phyloP scores from a whole-genome alignment of 2,797 vertebrate genomes.

The Fistularia tabacaria region DNA sequence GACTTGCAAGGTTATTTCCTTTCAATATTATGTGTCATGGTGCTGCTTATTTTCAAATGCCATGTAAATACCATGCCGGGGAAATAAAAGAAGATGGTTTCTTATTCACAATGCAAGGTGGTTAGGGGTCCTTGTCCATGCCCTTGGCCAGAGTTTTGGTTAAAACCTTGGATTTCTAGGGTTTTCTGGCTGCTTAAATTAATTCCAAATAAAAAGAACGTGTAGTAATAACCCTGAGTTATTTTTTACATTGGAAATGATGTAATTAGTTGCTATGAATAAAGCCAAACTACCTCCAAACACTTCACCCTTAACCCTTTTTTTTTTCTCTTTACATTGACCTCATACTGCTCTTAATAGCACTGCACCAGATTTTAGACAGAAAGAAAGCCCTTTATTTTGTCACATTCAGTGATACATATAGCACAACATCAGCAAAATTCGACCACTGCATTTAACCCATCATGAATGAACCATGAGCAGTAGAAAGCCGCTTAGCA shows the following conservation, averaged over 20 bases:
- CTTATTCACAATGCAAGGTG: slow-evolving; percentile 51
- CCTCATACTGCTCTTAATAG: slow-evolving; percentile 8
- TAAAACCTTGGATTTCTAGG: slow-evolving; percentile 29
- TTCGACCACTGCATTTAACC: too few relatives aligned
- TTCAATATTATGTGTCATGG: slow-evolving; percentile 14
- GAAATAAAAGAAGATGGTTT: slow-evolving; percentile 23
- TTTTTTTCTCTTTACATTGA: slow-evolving; percentile 17
- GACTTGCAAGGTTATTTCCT: slow-evolving; percentile 17
- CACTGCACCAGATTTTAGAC: too few relatives aligned
- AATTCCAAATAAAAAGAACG: slow-evolving; percentile 36
- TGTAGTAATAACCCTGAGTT: slow-evolving; percentile 20
- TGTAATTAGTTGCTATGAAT: slow-evolving; percentile 15
- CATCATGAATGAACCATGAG: too few relatives aligned
- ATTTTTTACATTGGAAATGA: slow-evolving; percentile 31
- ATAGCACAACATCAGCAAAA: too few relatives aligned
- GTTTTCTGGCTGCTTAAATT: slow-evolving; percentile 56
- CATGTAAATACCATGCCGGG: slow-evolving; percentile 26
- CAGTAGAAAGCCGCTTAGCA: too few relatives aligned
- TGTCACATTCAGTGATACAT: too few relatives aligned
- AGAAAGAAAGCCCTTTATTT: not conserved
- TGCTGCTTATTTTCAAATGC: slow-evolving; percentile 23
- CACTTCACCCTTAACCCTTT: slow-evolving; percentile 6
- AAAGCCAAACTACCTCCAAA: slow-evolving; percentile 16
- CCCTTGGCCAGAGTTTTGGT: slow-evolving; percentile 41
- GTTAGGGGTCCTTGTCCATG: slow-evolving; percentile 28